A percentile compares a stretch with the other conserved stretches of the same genome.
Evolutionary conservation across 2,797 vertebrate species (phyloP).

Genomic region (Sebastes melanostomus): DNA sequence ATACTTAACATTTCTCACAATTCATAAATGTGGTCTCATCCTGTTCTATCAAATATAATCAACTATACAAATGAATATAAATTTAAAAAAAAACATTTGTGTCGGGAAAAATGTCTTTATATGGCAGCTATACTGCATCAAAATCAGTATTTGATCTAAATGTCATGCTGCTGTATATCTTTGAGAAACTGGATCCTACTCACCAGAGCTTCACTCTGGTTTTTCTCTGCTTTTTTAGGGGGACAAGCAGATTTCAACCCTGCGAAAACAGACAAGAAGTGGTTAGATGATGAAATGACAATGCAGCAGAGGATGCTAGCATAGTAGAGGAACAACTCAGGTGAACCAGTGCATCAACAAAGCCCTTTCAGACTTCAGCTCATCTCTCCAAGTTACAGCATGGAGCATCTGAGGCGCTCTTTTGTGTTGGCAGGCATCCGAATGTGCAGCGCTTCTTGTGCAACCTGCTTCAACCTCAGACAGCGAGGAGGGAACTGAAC

Average conservation of each 20-base stretch:
- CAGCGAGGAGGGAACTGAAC: slow-evolving; percentile 8
- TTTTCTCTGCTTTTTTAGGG: slow-evolving; percentile 74
- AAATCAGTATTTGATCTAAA: neutral
- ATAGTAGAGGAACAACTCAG: neutral
- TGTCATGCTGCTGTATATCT: neutral
- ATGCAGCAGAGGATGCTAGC: neutral
- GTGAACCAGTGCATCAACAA: slow-evolving; percentile 31
- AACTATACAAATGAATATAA: neutral
- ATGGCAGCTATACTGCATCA: neutral
- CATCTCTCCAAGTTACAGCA: slow-evolving; percentile 33
- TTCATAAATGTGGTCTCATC: neutral
- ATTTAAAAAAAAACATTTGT: neutral
- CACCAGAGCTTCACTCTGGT: slow-evolving; percentile 78
- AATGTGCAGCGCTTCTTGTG: neutral
- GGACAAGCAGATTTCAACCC: slow-evolving; percentile 72
- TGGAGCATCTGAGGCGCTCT: slow-evolving; percentile 6
- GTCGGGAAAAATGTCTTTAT: neutral
- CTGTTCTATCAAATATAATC: neutral
- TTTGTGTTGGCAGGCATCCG: slow-evolving; percentile 25
- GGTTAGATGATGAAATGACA: slow-evolving; percentile 4
- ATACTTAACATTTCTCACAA: neutral
- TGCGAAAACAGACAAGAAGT: slow-evolving; percentile 37
- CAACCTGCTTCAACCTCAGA: slow-evolving; percentile 29
- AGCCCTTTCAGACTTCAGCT: slow-evolving; percentile 25
- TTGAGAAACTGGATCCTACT: slow-evolving; percentile 34